These are phyloP conservation scores for Apamea monoglypha DNA, from an alignment of 2,888 invertebrate genomes.

Conservation along the genomic window DNA sequence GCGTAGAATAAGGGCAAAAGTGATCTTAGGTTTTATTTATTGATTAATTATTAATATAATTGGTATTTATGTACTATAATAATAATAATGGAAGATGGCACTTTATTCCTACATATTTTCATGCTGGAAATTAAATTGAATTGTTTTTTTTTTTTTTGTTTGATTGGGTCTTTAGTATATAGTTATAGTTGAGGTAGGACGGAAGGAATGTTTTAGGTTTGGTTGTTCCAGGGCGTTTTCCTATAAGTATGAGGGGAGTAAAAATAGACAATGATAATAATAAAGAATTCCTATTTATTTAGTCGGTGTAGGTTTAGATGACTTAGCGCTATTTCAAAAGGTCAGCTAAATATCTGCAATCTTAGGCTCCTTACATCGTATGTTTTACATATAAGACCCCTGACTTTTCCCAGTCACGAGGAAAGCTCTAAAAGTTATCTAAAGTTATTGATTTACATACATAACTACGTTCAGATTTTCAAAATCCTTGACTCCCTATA, in stretches of 20 bases:
- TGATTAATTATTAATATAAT: conserved; percentile 24
- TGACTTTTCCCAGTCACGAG: conserved; percentile 19
- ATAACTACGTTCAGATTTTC: conserved; percentile 8
- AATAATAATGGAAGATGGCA: conserved; percentile 6
- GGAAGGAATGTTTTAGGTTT: conserved; percentile 4
- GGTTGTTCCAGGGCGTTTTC: background rate
- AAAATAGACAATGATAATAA: conserved; percentile 21
- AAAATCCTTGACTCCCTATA: conserved; percentile 15
- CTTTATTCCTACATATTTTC: conserved; percentile 5
- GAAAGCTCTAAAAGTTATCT: conserved; percentile 15
- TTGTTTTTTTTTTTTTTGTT: too few species aligned
- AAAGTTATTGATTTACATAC: conserved; percentile 9
- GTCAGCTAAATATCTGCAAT: conserved; percentile 23
- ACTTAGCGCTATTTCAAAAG: conserved; percentile 20
- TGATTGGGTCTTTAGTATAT: background rate
- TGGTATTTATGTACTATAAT: background rate
- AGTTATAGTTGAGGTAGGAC: background rate
- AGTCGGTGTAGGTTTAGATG: conserved; percentile 18
- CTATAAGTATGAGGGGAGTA: conserved; percentile 2
- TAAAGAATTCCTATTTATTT: conserved; percentile 37
- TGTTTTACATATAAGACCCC: conserved; percentile 5
- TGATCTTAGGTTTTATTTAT: conserved; percentile 56
- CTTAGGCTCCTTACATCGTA: background rate
- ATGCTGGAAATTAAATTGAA: background rate
- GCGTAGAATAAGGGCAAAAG: conserved; percentile 51